Percentiles rank a stretch among this genome's conserved stretches.
These are phyloP conservation scores for Aricia artaxerxes DNA, from an alignment of 2,888 invertebrate genomes.

Conservation along the genomic window DNA sequence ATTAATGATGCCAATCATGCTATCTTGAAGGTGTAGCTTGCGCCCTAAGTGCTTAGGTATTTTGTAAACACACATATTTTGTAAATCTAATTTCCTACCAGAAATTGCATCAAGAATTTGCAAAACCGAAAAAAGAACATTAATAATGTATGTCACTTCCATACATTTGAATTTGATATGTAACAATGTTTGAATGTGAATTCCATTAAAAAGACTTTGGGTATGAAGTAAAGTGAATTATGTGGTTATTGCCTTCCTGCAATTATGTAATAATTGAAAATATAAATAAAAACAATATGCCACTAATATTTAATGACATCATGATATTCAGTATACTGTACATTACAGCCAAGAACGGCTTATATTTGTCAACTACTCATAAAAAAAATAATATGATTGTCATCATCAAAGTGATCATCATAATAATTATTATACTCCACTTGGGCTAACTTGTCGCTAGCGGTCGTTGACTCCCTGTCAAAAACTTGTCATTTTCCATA, in stretches of 20 bases:
- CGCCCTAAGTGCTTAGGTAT: neutral
- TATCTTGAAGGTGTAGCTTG: neutral
- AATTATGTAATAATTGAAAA: neutral
- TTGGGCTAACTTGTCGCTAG: no score
- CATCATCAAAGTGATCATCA: no score
- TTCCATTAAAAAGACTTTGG: neutral
- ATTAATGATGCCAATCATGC: neutral
- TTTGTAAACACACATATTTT: neutral
- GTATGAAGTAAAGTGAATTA: neutral
- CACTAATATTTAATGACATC: neutral
- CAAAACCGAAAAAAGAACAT: neutral
- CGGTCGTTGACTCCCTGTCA: no score
- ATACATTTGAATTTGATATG: slow-evolving; percentile 5
- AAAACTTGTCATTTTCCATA: no score
- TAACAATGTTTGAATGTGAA: neutral
- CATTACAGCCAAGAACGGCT: neutral
- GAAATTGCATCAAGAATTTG: slow-evolving; percentile 13
- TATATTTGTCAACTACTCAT: no score
- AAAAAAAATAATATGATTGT: no score
- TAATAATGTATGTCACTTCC: neutral
- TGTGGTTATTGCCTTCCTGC: neutral
- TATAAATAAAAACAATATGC: no score
- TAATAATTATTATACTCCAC: no score
- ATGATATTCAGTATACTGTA: neutral
- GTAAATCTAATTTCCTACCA: neutral